phyloP scores from a whole-genome alignment of 2,797 vertebrate genomes.

The Gallinago nigripennis region DNA sequence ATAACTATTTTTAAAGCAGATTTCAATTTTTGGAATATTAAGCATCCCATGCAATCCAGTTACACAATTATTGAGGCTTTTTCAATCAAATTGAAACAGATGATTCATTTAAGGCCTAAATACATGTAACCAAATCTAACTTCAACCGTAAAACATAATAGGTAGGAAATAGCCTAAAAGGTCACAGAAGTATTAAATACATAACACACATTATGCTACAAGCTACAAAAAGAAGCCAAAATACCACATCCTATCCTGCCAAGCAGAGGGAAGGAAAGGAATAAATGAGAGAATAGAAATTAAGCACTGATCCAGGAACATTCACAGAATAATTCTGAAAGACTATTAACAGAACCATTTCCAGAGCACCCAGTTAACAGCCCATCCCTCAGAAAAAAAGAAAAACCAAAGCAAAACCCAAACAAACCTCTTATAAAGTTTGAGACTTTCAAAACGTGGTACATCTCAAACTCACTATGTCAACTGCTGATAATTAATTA shows the following conservation, averaged over 20 bases:
- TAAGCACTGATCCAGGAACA: slow-evolving; percentile 75
- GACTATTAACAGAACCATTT: neutral
- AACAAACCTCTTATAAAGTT: neutral
- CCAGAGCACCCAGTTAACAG: neutral
- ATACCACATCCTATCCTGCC: slow-evolving; percentile 59
- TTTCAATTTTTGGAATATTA: neutral
- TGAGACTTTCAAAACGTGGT: neutral
- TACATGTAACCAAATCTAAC: neutral
- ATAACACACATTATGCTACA: slow-evolving; percentile 45
- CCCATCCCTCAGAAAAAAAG: neutral
- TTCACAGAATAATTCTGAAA: slow-evolving; percentile 5
- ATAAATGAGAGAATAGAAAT: slow-evolving; percentile 65
- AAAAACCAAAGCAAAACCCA: neutral
- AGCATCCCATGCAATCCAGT: neutral
- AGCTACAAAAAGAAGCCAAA: slow-evolving; percentile 68
- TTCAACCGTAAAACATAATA: neutral
- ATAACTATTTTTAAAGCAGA: neutral
- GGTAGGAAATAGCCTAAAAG: slow-evolving; percentile 15
- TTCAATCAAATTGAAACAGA: neutral
- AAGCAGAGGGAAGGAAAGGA: slow-evolving; percentile 69
- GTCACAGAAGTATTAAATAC: slow-evolving; percentile 44
- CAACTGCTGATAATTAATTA: neutral
- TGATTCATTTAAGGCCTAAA: neutral
- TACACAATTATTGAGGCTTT: neutral
- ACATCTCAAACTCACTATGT: neutral